Conservation (phyloP, 1,140 invertebrate species). For the Camponotus pennsylvanicus region DNA sequence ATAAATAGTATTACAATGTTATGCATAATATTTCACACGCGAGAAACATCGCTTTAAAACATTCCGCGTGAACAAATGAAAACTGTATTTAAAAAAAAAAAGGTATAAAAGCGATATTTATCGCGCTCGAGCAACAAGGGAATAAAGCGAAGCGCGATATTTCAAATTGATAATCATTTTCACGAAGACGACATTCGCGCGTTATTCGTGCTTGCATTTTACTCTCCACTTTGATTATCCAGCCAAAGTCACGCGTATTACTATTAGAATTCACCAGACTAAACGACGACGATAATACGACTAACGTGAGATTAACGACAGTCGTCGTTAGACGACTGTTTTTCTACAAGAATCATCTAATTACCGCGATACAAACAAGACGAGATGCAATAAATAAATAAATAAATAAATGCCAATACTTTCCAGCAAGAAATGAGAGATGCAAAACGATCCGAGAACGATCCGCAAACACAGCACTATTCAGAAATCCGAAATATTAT, state of each 20-base stretch:
- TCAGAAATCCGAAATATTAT: slow-evolving; percentile 7
- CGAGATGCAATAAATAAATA: not conserved
- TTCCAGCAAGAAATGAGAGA: slow-evolving; percentile 2
- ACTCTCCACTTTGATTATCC: slow-evolving; percentile 20
- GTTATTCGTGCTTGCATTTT: slow-evolving; percentile 39
- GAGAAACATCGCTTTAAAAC: slow-evolving; percentile 32
- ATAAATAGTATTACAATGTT: slow-evolving; percentile 39
- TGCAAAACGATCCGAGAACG: not conserved
- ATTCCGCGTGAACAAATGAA: not conserved
- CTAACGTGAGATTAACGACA: not conserved
- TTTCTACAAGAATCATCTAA: slow-evolving; percentile 15
- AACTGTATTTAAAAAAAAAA: not conserved
- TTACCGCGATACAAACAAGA: slow-evolving; percentile 15
- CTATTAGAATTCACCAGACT: slow-evolving; percentile 54
- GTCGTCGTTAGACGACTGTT: not conserved
- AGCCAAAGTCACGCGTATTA: slow-evolving; percentile 24
- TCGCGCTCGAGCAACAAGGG: slow-evolving; percentile 2
- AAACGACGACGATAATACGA: slow-evolving; percentile 49
- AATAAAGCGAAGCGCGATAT: slow-evolving; percentile 19
- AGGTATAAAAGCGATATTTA: not conserved
- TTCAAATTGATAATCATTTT: slow-evolving; percentile 39
- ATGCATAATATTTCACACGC: slow-evolving; percentile 18
- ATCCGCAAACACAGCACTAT: slow-evolving; percentile 4
- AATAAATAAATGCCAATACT: not conserved
- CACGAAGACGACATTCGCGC: slow-evolving; percentile 10